Evolutionary conservation across 2,113 vertebrate species (phyloP).

Genomic region (Mirza zaza): DNA sequence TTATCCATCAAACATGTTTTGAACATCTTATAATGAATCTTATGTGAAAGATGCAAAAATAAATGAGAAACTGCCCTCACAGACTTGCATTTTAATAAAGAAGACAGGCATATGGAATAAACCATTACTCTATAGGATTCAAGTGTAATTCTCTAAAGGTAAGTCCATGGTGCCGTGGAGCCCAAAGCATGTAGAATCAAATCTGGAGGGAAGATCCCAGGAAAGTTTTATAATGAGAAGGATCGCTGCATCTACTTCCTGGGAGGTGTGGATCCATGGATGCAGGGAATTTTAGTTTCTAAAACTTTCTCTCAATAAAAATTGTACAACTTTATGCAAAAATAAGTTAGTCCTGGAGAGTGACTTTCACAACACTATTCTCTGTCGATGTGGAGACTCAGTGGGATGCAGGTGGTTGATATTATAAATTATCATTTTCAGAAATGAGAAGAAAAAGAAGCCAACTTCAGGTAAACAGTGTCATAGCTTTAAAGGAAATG

Average conservation of each 20-base stretch:
- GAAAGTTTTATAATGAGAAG: not conserved
- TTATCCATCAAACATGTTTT: not conserved
- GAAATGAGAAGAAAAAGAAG: not conserved
- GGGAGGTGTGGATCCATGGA: not conserved
- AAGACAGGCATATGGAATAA: not conserved
- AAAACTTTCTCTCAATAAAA: not conserved
- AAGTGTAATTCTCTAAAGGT: not conserved
- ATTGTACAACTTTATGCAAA: not conserved
- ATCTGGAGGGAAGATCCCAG: not conserved
- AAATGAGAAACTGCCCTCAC: not conserved
- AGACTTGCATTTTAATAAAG: not conserved
- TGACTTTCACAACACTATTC: not conserved
- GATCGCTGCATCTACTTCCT: not conserved
- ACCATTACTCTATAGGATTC: not conserved
- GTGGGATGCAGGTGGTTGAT: not conserved
- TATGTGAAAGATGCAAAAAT: not conserved
- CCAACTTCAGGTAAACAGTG: not conserved
- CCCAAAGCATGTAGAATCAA: not conserved
- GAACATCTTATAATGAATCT: not conserved
- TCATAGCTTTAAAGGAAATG: not conserved
- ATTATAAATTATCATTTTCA: not conserved
- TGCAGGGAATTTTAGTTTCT: not conserved
- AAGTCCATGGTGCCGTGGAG: not conserved
- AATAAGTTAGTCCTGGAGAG: not conserved
- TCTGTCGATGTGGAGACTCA: not conserved